These are phyloP conservation scores for Motacilla alba DNA, from an alignment of 2,113 vertebrate species.

Conservation along the genomic window DNA sequence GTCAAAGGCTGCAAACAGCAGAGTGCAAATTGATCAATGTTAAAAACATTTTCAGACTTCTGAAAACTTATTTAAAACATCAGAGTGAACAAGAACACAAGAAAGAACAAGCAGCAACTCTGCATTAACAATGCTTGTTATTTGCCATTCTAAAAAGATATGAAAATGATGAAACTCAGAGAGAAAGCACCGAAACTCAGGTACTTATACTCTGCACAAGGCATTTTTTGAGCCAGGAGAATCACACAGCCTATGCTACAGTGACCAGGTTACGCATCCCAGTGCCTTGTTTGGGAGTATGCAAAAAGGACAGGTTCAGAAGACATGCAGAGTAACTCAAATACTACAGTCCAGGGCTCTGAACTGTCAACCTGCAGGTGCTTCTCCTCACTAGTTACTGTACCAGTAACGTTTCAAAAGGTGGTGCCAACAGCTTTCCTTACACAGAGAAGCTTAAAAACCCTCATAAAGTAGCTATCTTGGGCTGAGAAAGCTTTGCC, in stretches of 20 bases:
- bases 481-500: background rate
- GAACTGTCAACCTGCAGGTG: background rate
- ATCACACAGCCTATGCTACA: fast-evolving
- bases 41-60: background rate
- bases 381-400: background rate
- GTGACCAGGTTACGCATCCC: fast-evolving
- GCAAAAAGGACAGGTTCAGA: background rate
- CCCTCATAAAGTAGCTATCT: background rate
- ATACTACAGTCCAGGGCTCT: background rate
- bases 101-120: background rate
- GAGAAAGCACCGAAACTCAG: background rate
- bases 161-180: fast-evolving
- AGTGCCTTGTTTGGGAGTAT: fast-evolving
- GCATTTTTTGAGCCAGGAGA: background rate
- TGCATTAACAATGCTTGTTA: background rate
- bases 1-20: background rate
- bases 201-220: background rate
- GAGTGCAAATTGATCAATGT: background rate
- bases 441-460: background rate
- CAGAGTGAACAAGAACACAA: background rate
- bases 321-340: background rate
- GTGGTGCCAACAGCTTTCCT: background rate
- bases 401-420: background rate
- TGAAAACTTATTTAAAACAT: background rate
- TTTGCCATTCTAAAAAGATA: background rate